Base-by-base conservation (phyloP, 1,140 invertebrate genomes). In the Anastrepha ludens region DNA sequence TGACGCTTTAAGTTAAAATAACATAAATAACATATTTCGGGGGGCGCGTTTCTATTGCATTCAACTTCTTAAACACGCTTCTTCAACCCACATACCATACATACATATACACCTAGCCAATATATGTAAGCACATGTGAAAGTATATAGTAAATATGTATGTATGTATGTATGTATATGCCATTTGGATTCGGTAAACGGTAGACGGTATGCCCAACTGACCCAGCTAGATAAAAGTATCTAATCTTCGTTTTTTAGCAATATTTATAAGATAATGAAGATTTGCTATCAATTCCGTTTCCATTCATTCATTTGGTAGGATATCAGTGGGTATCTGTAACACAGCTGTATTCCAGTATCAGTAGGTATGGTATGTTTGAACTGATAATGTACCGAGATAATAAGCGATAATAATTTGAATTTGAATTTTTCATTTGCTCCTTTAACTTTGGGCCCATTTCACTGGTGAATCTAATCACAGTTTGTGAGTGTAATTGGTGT, bases 331-430 rank as follows among this genome's bases (percentile, higher is more conserved):
- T 86, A 88, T 87, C 64, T 62, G 58, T 67, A 81, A 86, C 44
- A 67, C 41, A 55, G 47, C 50, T 67, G 55, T 92, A 91, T 91
- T 90, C 91, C 91, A 92, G 91, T 88, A 88, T 88, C 88, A 87
- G 88, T 88, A 87, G 47, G 74, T 81, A 55, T 81, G 74, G 44
- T 88, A 65, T 92, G 91, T 92, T 92, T 92, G 91, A 92, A 92
- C 91, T 92, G 91, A 92, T 92, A 92, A 92, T 92, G 91, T 91
- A 90, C 90, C 91, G 91, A 92, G 91, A 92, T 92, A 92, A 92
- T 92, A 92, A 92, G 91, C 91, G 91, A 92, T 92, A 92, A 92
- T 92, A 92, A 92, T 92, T 92, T 92, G 91, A 92, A 92, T 92
- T 92, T 92, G 85, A 88, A 87, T 87, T 88, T 87, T 87, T 87